These are phyloP conservation scores for Phenganax marumi DNA, from an alignment of 92 coral and sea anemone species.

Conservation along the genomic window DNA sequence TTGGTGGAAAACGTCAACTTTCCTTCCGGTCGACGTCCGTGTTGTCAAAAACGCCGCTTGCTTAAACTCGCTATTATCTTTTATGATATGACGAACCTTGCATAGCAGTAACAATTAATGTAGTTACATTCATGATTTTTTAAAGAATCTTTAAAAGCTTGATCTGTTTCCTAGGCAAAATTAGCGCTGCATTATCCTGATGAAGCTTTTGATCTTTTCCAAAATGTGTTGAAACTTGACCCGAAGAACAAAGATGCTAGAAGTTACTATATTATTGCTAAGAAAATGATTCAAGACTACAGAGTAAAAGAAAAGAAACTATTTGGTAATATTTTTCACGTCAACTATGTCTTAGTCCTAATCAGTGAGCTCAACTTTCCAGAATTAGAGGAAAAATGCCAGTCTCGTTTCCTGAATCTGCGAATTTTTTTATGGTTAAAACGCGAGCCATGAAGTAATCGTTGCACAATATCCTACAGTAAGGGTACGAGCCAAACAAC, in stretches of 20 bases:
- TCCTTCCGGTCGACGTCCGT: no score
- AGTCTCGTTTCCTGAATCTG: no score
- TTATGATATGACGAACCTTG: neutral
- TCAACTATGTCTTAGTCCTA: neutral
- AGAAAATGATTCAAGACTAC: conserved; percentile 62
- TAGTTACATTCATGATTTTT: neutral
- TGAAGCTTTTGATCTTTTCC: conserved; percentile 66
- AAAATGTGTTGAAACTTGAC: conserved; percentile 67
- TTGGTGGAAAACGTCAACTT: no score
- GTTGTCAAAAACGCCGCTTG: no score
- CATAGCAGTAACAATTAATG: neutral
- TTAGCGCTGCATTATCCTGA: conserved; percentile 72
- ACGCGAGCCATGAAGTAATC: no score
- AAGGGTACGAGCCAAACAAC: no score
- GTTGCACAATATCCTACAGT: no score
- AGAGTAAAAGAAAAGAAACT: conserved; percentile 67
- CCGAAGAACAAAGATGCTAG: conserved; percentile 81
- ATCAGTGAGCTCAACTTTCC: no score
- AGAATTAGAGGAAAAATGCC: no score
- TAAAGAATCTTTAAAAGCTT: neutral
- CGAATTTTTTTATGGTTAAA: no score
- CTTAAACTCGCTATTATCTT: no score
- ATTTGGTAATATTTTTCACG: conserved; percentile 64
- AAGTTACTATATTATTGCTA: conserved; percentile 63
- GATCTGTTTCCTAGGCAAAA: conserved; percentile 62